Base-by-base conservation (phyloP, 2,113 vertebrate genomes). In the Scartelaos histophorus region DNA sequence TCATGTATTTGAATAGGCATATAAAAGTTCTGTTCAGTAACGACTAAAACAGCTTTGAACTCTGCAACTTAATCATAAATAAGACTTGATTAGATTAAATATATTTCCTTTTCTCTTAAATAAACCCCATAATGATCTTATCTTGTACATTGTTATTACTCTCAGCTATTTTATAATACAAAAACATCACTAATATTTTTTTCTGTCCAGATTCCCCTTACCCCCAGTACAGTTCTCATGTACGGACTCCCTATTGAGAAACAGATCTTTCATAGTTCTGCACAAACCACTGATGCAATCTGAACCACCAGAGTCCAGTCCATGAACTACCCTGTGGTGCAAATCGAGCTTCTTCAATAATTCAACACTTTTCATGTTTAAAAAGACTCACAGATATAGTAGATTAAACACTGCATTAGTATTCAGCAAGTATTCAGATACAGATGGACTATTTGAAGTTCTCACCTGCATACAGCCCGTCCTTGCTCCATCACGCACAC, bases 401-500 rank as follows among this genome's bases (percentile, higher is more conserved):
- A 46, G 65, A 46, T 24, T 46, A 66, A 66, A 46, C 49, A 13
- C 35, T 22, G 35, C 12, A 15, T 47, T 24, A 24, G 11, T 15
- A 57, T 64, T 5, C 5, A 0, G 35, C 7, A 6, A 38, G 35
- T 7, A 38, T 38, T 38, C 46, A 45, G 29, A 38, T 38, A 6
- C 49, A 49, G 47, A 49, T 57, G 13, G 71, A 57, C 16, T 2
- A 38, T 29, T 56, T 56, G 5, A n/a, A 53, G 0, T 1, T 11
- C 80, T 81, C 91, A 98, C 97, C 95, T 96, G 95, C 97, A 99
- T 19, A 81, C 83, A 0, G 92, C 57, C 56, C 43, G 67, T 9
- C 43, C 75, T 0, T 81, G 5, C 0, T 84, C 83, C 61, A 86
- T 2, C 12, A 91, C 1, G 3, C 97, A 98, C 71, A 96, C 12